Percentiles rank a stretch among this genome's conserved stretches.
These are phyloP conservation scores for Sparidentex hasta DNA, from an alignment of 2,797 vertebrate species.

Conservation along the genomic window DNA sequence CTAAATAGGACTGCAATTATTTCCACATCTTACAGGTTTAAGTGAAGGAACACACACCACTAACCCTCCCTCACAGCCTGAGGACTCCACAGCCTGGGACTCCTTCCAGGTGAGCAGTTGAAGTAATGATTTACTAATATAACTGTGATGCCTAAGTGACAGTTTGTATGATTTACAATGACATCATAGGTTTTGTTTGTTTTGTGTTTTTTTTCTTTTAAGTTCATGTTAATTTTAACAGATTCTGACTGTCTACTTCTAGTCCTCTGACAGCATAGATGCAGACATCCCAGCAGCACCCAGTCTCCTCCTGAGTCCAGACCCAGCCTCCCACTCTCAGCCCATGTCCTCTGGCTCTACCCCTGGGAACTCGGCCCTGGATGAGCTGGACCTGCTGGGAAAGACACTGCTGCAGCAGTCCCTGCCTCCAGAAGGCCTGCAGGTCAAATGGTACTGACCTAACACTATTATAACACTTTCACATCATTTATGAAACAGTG, in stretches of 20 bases:
- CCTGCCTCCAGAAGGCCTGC: constrained; percentile 93
- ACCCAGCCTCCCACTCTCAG: constrained; percentile 60
- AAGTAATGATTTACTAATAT: background rate
- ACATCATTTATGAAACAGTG: background rate
- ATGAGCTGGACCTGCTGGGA: constrained; percentile 95
- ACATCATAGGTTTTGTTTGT: background rate
- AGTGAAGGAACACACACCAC: constrained; percentile 90
- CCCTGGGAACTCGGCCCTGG: constrained; percentile 84
- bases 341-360: constrained; percentile 59
- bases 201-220: too few species aligned
- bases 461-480: background rate
- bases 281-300: constrained; percentile 76
- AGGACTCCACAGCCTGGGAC: constrained; percentile 92
- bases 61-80: constrained; percentile 81
- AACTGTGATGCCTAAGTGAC: background rate
- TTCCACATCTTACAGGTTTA: constrained; percentile 84
- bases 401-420: constrained; percentile 97
- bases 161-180: background rate
- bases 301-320: constrained; percentile 78
- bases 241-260: constrained; percentile 8
- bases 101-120: constrained; percentile 92
- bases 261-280: constrained; percentile 93
- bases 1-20: background rate
- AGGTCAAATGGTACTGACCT: constrained; percentile 94
- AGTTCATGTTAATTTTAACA: background rate